Conservation (phyloP, 2,797 vertebrate genomes). For the Girardinus metallicus region DNA sequence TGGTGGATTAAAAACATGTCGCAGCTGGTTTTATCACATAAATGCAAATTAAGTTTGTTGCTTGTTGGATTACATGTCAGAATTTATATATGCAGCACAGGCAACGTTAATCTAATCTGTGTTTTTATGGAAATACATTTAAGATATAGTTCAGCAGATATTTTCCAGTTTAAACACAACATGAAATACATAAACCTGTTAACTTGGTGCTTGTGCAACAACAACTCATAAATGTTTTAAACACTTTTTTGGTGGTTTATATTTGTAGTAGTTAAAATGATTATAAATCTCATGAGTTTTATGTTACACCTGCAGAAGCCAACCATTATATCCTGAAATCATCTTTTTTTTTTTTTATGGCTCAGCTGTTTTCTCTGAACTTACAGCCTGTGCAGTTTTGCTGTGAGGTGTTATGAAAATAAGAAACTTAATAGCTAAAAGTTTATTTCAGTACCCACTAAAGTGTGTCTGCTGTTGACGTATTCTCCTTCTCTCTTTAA, state of each 20-base stretch:
- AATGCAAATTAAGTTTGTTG: constrained; percentile 23
- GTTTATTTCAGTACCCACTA: not conserved
- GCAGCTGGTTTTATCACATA: constrained; percentile 4
- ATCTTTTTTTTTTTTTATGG: not conserved
- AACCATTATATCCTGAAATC: not conserved
- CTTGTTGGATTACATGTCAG: not conserved
- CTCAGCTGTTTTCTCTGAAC: not conserved
- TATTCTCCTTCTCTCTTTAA: not conserved
- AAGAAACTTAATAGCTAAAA: not conserved
- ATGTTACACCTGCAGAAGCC: not conserved
- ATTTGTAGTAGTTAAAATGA: not conserved
- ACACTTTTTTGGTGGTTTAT: not conserved
- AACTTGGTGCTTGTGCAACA: not conserved
- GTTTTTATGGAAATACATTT: constrained; percentile 33
- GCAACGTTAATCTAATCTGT: constrained; percentile 11
- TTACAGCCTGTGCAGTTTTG: not conserved
- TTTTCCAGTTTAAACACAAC: constrained; percentile 3
- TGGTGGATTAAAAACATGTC: not conserved
- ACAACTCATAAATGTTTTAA: not conserved
- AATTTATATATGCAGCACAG: not conserved
- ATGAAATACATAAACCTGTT: not conserved
- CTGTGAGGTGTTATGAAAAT: constrained; percentile 9
- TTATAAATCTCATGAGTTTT: not conserved
- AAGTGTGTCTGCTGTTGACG: not conserved
- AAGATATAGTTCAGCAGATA: constrained; percentile 3